Conservation (phyloP, 2,113 vertebrate species). For the Mastomys coucha region DNA sequence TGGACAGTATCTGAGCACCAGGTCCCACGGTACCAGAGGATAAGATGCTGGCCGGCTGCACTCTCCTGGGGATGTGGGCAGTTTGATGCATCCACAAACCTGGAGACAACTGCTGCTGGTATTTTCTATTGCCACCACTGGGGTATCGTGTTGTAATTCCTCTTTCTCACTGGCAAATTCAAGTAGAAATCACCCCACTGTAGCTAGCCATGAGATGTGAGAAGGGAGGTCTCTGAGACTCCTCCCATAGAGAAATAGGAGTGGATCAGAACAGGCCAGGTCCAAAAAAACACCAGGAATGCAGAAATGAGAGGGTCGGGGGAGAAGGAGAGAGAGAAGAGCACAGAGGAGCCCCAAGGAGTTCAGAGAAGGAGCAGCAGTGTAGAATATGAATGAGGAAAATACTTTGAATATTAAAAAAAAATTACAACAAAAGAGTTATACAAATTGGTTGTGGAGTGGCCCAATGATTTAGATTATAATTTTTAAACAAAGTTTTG, state of each 20-base stretch:
- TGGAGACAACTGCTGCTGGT: background rate
- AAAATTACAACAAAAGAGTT: background rate
- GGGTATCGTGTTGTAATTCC: background rate
- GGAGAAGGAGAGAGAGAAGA: background rate
- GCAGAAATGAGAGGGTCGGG: background rate
- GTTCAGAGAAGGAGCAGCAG: accelerated
- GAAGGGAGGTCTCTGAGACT: background rate
- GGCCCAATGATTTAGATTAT: background rate
- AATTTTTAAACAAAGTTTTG: background rate
- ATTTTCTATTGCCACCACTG: accelerated
- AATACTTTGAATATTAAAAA: background rate
- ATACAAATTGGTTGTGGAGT: background rate
- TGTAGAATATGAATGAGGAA: background rate
- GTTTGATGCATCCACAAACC: background rate
- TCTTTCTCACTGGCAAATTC: background rate
- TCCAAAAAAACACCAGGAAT: background rate
- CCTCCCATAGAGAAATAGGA: background rate
- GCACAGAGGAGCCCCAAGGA: background rate
- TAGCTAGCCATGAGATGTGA: background rate
- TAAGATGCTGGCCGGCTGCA: background rate
- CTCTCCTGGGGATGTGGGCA: background rate
- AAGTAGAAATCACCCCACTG: background rate
- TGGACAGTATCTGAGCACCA: background rate
- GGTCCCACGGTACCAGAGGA: accelerated
- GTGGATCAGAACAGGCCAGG: background rate